These are phyloP conservation scores for Microcaecilia unicolor DNA, from an alignment of 2,797 vertebrate genomes.

Conservation along the genomic window DNA sequence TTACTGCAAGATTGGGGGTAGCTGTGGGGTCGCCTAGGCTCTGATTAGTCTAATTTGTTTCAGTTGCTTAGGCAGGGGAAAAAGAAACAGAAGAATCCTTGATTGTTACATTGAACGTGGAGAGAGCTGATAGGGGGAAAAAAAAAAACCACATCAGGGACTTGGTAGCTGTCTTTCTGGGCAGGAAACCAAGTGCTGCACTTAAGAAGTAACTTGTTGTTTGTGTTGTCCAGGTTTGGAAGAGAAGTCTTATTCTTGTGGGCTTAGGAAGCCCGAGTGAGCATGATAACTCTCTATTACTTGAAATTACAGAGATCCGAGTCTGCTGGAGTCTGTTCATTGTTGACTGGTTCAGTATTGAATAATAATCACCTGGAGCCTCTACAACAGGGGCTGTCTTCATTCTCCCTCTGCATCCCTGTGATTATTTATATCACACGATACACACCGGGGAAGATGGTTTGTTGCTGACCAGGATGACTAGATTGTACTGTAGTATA, in stretches of 20 bases:
- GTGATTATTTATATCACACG: too few species aligned
- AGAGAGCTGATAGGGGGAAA: background rate
- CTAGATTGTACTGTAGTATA: too few species aligned
- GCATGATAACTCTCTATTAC: background rate
- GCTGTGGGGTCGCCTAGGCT: conserved; percentile 9
- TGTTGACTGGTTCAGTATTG: background rate
- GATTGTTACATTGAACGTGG: background rate
- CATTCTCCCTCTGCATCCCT: background rate
- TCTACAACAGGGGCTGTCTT: background rate
- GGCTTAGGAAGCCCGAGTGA: background rate
- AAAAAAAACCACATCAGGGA: background rate
- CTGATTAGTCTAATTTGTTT: background rate
- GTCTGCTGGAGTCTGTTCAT: background rate
- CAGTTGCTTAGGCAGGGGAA: background rate
- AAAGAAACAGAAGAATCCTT: background rate
- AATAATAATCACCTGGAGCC: background rate
- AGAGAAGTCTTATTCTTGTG: background rate
- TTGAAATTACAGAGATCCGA: background rate
- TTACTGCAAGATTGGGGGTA: background rate
- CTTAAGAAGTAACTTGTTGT: background rate
- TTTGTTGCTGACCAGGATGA: too few species aligned
- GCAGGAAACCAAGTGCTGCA: background rate
- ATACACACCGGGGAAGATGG: too few species aligned
- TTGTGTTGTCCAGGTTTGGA: conserved; percentile 1
- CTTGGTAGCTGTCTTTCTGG: background rate